Evolutionary conservation across 2,888 invertebrate species (phyloP).

Genomic region (Troilus luridus): DNA sequence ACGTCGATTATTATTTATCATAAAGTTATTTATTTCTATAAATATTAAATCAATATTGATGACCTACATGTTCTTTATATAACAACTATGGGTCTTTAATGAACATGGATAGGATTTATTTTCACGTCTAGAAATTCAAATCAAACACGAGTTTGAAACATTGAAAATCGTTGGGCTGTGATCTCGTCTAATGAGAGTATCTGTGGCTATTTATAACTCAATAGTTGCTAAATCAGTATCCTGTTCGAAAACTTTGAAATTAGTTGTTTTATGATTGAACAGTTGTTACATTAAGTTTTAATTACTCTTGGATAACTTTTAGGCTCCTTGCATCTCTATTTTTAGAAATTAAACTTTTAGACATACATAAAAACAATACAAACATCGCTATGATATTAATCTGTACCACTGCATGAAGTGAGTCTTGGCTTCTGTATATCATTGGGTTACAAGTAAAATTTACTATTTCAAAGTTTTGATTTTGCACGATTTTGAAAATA

Average conservation of each 20-base stretch:
- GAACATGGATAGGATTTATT: too few species aligned
- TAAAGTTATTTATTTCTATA: not conserved
- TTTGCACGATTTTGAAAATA: too few species aligned
- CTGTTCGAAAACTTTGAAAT: not conserved
- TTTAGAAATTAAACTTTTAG: slow-evolving; percentile 9
- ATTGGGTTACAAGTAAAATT: too few species aligned
- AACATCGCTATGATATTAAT: not conserved
- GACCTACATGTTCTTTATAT: not conserved
- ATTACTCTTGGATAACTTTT: not conserved
- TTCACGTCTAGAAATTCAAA: not conserved
- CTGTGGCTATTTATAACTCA: not conserved
- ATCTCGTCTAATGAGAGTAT: not conserved
- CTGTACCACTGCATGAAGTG: too few species aligned
- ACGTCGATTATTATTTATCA: not conserved
- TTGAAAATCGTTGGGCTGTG: not conserved
- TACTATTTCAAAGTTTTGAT: too few species aligned
- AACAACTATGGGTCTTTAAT: too few species aligned
- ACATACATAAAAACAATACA: not conserved
- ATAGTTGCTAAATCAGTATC: not conserved
- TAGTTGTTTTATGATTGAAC: not conserved
- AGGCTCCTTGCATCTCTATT: not conserved
- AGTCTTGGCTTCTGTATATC: too few species aligned
- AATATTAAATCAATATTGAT: not conserved
- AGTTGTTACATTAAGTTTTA: not conserved
- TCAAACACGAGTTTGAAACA: not conserved